Conservation (phyloP, 2,888 invertebrate species). For the Tortricodes alternella region DNA sequence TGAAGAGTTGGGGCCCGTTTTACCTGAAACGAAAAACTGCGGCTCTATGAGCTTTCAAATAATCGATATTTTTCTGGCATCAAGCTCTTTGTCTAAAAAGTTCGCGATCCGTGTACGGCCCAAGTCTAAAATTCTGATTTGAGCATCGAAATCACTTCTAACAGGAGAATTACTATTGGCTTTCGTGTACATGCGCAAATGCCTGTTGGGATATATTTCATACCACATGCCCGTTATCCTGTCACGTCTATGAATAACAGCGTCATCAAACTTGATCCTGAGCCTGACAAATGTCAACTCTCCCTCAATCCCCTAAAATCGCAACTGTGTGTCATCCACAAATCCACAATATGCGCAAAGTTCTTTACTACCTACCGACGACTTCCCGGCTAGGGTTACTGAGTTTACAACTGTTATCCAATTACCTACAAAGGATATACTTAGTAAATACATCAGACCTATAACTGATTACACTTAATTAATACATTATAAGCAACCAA, state of each 20-base stretch:
- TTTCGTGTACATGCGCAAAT: too few relatives aligned
- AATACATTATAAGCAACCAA: constrained; percentile 4
- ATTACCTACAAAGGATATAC: constrained; percentile 23
- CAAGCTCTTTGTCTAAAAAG: too few relatives aligned
- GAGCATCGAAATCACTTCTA: too few relatives aligned
- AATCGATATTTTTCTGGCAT: too few relatives aligned
- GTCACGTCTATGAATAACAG: not conserved
- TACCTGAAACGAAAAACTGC: too few relatives aligned
- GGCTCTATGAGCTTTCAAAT: too few relatives aligned
- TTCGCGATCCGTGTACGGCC: too few relatives aligned
- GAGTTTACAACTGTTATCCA: constrained; percentile 29
- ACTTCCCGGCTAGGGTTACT: constrained; percentile 19
- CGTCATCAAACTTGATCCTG: not conserved
- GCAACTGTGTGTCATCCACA: too few relatives aligned
- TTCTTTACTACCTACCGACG: constrained; percentile 10
- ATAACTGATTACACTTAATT: constrained; percentile 10
- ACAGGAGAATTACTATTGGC: too few relatives aligned
- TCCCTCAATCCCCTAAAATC: not conserved
- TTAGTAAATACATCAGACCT: constrained; percentile 12
- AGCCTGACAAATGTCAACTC: constrained; percentile 2
- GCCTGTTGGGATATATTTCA: not conserved
- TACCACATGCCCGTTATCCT: not conserved
- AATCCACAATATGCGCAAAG: constrained; percentile 10
- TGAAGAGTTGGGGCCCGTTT: too few relatives aligned
- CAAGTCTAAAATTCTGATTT: too few relatives aligned